phyloP scores from a whole-genome alignment of 2,797 vertebrate species.

The Staurois parvus region DNA sequence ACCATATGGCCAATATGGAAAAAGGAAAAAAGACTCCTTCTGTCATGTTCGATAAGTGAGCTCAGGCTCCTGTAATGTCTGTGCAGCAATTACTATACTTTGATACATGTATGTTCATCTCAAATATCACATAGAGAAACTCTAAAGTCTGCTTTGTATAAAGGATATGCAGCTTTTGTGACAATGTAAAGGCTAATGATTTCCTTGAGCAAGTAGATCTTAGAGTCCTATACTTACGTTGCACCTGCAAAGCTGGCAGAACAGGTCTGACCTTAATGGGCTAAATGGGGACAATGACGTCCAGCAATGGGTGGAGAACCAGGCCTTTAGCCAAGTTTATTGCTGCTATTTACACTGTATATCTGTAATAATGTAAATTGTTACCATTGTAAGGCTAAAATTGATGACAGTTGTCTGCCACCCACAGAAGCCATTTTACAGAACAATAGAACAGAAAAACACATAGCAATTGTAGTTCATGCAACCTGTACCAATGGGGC shows the following conservation, averaged over 20 bases:
- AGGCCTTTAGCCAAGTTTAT: neutral
- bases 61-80: too few relatives aligned
- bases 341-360: neutral
- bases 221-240: neutral
- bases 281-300: neutral
- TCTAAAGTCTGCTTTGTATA: neutral
- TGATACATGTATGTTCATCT: too few relatives aligned
- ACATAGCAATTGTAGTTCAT: neutral
- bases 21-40: too few relatives aligned
- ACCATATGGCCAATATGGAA: too few relatives aligned
- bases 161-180: neutral
- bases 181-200: neutral
- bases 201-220: neutral
- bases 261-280: neutral
- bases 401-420: neutral
- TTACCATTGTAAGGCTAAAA: neutral
- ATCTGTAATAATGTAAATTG: neutral
- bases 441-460: neutral
- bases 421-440: neutral
- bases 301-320: neutral
- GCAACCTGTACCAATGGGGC: too few relatives aligned
- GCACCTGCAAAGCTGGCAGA: constrained; percentile 21
- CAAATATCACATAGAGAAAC: too few relatives aligned
- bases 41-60: too few relatives aligned
- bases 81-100: too few relatives aligned